Base-by-base conservation (phyloP, 2,797 vertebrate genomes). In the Pipistrellus pipistrellus region DNA sequence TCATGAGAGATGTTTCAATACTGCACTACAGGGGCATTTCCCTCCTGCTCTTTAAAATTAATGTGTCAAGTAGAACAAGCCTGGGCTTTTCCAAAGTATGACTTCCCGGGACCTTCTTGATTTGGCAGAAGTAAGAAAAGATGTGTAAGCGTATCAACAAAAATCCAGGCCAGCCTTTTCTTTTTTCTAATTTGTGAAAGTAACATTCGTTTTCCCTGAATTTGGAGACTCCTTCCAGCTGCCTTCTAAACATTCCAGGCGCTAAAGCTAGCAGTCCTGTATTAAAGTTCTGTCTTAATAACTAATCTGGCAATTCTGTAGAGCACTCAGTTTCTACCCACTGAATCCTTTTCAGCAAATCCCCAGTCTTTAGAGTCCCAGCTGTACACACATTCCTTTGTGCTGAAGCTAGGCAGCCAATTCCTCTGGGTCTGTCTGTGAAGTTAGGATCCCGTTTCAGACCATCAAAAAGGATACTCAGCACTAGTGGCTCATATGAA, bases 161-260 rank as follows among this genome's bases (percentile, higher is more conserved):
- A 57, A 62, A 30, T 59, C 53, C 17, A 53, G 41, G 83, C 96
- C 85, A 88, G 82, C 44, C n/a, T 30, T 82, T 73, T n/a, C 23
- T 23, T 27, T 38, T 35, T 32, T 62, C 25, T 14, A 14, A 6
- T 80, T 86, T 57, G 18, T 84, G 80, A 90, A 95, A 82, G 48
- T 80, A 77, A 83, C 62, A 73, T 91, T 96, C 81, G 89, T 62
- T 69, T 96, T 97, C 90, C 72, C 44, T 82, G 30, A 80, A 92
- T 90, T 62, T 11, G 30, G 68, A 44, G 59, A 69, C 30, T 55
- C 85, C 85, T 53, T 77, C 77, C 76, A 87, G 64, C 66, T 94
- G 59, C 10, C 68, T 95, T 25, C 12, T 93, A 21, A 93, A 84
- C n/a, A 69, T 72, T 93, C 55, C 38, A 90, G n/a, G 32, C 10